Percentiles rank a stretch among this genome's conserved stretches.
phyloP scores from a whole-genome alignment of 2,888 invertebrate species.

The Mesorhabditis spiculigera region DNA sequence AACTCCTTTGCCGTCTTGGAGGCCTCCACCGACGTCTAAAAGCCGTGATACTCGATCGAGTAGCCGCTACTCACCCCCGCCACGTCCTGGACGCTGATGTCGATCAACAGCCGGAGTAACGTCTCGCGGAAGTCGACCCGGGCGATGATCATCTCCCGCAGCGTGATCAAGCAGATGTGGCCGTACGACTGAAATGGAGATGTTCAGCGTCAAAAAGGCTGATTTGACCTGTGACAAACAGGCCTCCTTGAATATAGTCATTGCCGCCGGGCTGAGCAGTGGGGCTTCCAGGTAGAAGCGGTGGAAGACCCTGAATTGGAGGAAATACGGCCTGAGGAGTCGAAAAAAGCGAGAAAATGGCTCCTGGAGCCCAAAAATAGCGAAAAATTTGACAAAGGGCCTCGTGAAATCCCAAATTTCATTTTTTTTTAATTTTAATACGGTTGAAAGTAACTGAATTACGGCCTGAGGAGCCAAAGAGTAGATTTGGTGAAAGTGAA shows the following conservation, averaged over 20 bases:
- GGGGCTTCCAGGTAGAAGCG: constrained; percentile 84
- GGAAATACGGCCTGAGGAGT: background rate
- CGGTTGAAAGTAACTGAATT: too few relatives aligned
- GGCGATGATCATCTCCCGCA: constrained; percentile 81
- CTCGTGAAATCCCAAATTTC: too few relatives aligned
- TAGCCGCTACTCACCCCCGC: too few relatives aligned
- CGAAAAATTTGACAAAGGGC: too few relatives aligned
- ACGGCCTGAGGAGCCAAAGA: too few relatives aligned
- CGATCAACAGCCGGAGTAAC: constrained; percentile 76
- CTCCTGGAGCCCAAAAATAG: too few relatives aligned
- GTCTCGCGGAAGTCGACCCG: constrained; percentile 79
- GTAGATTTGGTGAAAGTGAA: too few relatives aligned
- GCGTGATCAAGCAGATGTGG: constrained; percentile 74
- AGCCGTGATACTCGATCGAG: constrained; percentile 8
- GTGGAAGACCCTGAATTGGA: constrained; percentile 63
- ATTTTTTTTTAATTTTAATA: too few relatives aligned
- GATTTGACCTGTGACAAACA: constrained; percentile 66
- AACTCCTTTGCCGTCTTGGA: constrained; percentile 73
- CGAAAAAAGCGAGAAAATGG: constrained; percentile 9
- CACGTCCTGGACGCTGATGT: constrained; percentile 69
- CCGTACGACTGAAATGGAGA: constrained; percentile 62
- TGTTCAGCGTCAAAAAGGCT: background rate
- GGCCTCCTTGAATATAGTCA: constrained; percentile 76
- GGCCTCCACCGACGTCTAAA: constrained; percentile 71
- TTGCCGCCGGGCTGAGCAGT: constrained; percentile 80